Evolutionary conservation across 2,888 invertebrate species (phyloP).

Genomic region (Busseola fusca): DNA sequence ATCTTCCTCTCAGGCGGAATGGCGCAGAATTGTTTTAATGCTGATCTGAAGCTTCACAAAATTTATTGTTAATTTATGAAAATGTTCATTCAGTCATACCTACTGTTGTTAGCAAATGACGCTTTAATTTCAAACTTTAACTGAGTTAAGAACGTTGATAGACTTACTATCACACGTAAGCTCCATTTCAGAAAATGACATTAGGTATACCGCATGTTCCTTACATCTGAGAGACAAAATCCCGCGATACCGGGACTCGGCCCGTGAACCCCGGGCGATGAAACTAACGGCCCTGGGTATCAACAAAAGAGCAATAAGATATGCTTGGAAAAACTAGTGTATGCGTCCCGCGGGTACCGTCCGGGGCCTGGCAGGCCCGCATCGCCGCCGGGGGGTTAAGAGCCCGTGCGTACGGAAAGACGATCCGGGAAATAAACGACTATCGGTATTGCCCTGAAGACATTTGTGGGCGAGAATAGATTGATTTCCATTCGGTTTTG

Average conservation of each 20-base stretch:
- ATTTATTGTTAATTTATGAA: constrained; percentile 56
- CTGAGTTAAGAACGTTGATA: too few species aligned
- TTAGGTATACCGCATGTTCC: constrained; percentile 17
- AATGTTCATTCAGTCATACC: constrained; percentile 34
- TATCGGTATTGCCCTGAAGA: constrained; percentile 72
- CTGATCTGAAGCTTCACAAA: constrained; percentile 53
- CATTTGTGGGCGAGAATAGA: constrained; percentile 68
- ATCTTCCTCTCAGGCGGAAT: constrained; percentile 76
- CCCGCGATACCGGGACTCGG: constrained; percentile 64
- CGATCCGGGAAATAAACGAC: constrained; percentile 69
- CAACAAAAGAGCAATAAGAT: constrained; percentile 89
- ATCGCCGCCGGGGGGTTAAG: constrained; percentile 73
- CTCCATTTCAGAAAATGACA: not conserved
- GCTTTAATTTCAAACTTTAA: not conserved
- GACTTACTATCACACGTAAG: not conserved
- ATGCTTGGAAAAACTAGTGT: constrained; percentile 89
- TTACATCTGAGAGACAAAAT: constrained; percentile 54
- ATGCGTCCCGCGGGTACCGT: constrained; percentile 80
- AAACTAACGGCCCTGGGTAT: constrained; percentile 88
- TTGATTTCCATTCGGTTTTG: constrained; percentile 70
- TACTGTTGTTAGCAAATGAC: not conserved
- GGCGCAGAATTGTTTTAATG: constrained; percentile 63
- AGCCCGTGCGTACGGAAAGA: constrained; percentile 68
- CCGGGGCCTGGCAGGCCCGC: constrained; percentile 69
- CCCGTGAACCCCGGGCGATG: constrained; percentile 84